Conservation (phyloP, 2,797 vertebrate genomes). For the Acanthurus leucopareius region DNA sequence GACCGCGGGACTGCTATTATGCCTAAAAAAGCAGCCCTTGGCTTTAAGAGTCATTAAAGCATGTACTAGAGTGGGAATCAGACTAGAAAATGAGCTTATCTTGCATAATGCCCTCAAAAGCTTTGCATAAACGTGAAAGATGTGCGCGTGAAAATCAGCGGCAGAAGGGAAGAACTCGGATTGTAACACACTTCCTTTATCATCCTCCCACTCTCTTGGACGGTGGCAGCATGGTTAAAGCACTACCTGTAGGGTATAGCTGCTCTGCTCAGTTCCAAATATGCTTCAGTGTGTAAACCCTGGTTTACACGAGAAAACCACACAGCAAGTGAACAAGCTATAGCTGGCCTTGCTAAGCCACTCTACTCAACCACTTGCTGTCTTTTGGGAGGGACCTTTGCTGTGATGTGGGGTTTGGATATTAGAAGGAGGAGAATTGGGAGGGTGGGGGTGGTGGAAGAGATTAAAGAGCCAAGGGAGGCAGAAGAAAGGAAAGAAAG, state of each 20-base stretch:
- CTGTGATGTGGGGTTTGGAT: constrained; percentile 79
- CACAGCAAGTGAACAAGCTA: constrained; percentile 76
- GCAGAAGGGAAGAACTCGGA: constrained; percentile 78
- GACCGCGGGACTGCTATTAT: constrained; percentile 77
- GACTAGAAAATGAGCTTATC: constrained; percentile 89
- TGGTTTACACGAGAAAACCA: constrained; percentile 68
- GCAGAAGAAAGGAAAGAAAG: constrained; percentile 82
- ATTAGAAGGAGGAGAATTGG: constrained; percentile 76
- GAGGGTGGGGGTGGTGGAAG: constrained; percentile 77
- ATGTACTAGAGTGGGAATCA: constrained; percentile 84
- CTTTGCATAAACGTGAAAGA: constrained; percentile 88
- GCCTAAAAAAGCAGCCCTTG: constrained; percentile 81
- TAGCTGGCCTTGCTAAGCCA: constrained; percentile 74
- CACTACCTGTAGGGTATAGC: constrained; percentile 86
- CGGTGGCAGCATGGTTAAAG: constrained; percentile 77
- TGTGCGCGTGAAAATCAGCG: constrained; percentile 80
- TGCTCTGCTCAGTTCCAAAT: constrained; percentile 66
- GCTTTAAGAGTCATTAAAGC: constrained; percentile 87
- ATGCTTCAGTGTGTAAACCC: constrained; percentile 70
- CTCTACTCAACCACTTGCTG: constrained; percentile 63
- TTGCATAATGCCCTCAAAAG: constrained; percentile 87
- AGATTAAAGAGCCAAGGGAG: constrained; percentile 84
- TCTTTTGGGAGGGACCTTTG: constrained; percentile 70
- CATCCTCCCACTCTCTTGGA: constrained; percentile 86
- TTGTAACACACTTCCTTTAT: constrained; percentile 81